Evolutionary conservation across 2,797 vertebrate species (phyloP).

Genomic region (Pogoniulus pusillus): DNA sequence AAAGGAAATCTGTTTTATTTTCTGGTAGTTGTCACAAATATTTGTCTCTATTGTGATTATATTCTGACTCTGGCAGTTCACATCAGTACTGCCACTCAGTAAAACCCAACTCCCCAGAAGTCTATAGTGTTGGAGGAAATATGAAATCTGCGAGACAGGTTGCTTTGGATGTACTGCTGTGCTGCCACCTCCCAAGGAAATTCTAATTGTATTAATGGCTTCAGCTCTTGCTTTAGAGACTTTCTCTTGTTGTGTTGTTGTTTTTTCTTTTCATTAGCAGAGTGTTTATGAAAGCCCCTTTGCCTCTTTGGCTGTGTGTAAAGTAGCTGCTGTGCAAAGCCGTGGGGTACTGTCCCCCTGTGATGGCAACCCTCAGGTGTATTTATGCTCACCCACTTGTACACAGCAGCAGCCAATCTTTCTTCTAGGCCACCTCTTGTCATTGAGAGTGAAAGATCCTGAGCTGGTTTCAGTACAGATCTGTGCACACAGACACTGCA

Average conservation of each 20-base stretch:
- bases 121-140: not conserved
- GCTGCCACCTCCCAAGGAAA: not conserved
- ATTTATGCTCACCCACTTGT: not conserved
- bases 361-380: rapidly evolving
- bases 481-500: not conserved
- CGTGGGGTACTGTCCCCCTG: not conserved
- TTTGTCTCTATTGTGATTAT: not conserved
- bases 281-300: not conserved
- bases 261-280: not conserved
- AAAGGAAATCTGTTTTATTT: not conserved
- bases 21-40: not conserved
- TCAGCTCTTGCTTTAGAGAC: not conserved
- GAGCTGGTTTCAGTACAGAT: not conserved
- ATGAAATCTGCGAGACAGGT: not conserved
- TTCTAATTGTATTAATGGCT: not conserved
- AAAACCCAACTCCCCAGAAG: not conserved
- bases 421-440: not conserved
- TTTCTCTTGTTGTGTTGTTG: not conserved
- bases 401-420: rapidly evolving
- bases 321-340: not conserved
- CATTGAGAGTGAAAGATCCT: not conserved
- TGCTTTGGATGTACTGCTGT: not conserved
- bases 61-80: not conserved
- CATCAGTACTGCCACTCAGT: not conserved
- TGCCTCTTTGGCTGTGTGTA: not conserved